Conservation (phyloP, 2,888 invertebrate genomes). For the Caradrina kadenii region DNA sequence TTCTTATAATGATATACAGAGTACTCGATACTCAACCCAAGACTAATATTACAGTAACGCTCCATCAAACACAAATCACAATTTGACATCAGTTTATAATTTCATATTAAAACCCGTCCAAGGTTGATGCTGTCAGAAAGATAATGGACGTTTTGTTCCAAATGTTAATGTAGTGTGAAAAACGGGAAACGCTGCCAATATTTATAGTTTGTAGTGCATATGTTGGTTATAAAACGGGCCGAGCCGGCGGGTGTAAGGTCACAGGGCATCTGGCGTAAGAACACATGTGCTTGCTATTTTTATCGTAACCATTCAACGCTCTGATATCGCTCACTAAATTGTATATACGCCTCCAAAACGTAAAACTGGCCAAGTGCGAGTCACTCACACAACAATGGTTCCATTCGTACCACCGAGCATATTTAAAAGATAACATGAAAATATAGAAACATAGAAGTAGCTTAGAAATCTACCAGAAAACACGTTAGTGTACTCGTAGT, state of each 20-base stretch:
- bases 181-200: slow-evolving; percentile 75
- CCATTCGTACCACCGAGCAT: no score
- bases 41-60: slow-evolving; percentile 62
- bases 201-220: slow-evolving; percentile 76
- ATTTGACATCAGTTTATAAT: slow-evolving; percentile 64
- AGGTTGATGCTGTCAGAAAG: slow-evolving; percentile 58
- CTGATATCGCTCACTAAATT: slow-evolving; percentile 78
- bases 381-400: no score
- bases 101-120: slow-evolving; percentile 50
- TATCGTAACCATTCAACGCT: slow-evolving; percentile 83
- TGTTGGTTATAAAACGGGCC: slow-evolving; percentile 73
- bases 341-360: slow-evolving; percentile 70
- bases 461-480: no score
- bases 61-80: slow-evolving; percentile 60
- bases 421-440: no score
- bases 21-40: slow-evolving; percentile 51
- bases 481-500: no score
- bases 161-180: slow-evolving; percentile 79
- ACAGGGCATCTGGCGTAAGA: slow-evolving; percentile 87
- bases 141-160: slow-evolving; percentile 72
- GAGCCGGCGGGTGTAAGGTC: slow-evolving; percentile 79
- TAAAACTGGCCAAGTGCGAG: slow-evolving; percentile 8
- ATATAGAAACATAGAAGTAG: no score
- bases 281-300: slow-evolving; percentile 86
- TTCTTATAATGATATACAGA: slow-evolving; percentile 21